Percentiles rank a stretch among this genome's conserved stretches.
Conservation (phyloP, 2,113 vertebrate species). For the Hiodon alosoides region DNA sequence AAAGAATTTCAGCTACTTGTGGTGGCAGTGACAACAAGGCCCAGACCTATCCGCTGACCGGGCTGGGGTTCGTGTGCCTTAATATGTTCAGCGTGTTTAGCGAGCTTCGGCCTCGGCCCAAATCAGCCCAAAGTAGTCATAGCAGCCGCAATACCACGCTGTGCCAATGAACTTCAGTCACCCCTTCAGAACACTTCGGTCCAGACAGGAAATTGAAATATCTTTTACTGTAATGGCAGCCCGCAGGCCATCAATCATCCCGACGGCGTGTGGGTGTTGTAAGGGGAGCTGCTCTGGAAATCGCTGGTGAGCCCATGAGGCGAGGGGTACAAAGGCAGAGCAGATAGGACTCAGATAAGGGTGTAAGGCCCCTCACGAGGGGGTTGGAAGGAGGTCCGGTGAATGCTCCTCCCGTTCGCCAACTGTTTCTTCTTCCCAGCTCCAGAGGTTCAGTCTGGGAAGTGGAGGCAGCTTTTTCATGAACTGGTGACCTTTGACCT, state of each 20-base stretch:
- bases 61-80: not conserved
- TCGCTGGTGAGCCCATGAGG: constrained; percentile 50
- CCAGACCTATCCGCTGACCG: too few species aligned
- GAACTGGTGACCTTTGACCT: not conserved
- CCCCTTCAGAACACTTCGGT: constrained; percentile 80
- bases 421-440: not conserved
- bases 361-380: constrained; percentile 33
- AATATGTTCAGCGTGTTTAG: not conserved
- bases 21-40: too few species aligned
- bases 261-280: constrained; percentile 51
- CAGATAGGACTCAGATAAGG: constrained; percentile 35
- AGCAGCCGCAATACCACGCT: constrained; percentile 76
- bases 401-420: not conserved
- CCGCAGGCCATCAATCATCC: constrained; percentile 81
- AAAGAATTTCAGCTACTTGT: too few species aligned
- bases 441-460: not conserved
- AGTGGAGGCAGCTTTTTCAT: not conserved
- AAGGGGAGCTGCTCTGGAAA: constrained; percentile 46
- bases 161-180: constrained; percentile 84
- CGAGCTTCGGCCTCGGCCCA: not conserved
- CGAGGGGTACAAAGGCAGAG: constrained; percentile 55
- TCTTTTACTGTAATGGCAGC: constrained; percentile 75
- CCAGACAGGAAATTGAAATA: constrained; percentile 92
- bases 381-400: constrained; percentile 14
- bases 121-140: constrained; percentile 52